These are phyloP conservation scores for Speoplatyrhinus poulsoni DNA, from an alignment of 2,113 vertebrate genomes.

Conservation along the genomic window DNA sequence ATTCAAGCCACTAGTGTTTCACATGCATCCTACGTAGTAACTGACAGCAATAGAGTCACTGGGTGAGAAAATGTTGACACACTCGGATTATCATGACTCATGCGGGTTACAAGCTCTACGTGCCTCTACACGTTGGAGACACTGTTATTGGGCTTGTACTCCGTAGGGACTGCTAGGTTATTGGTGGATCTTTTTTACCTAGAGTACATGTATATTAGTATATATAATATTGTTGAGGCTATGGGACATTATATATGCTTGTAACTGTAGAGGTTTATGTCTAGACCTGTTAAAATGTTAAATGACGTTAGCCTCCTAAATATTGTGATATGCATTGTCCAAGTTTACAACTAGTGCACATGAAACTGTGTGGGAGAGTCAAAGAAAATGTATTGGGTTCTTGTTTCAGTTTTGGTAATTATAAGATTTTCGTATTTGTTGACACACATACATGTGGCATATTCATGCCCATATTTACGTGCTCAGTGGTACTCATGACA, in stretches of 20 bases:
- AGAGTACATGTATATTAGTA: slow-evolving; percentile 1
- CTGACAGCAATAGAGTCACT: slow-evolving; percentile 1
- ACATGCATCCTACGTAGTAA: slow-evolving; percentile 1
- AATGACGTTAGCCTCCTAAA: slow-evolving; percentile 3
- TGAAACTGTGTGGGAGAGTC: background rate
- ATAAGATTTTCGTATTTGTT: background rate
- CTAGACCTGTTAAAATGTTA: background rate
- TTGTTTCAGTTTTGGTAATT: background rate
- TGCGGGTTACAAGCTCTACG: slow-evolving; percentile 19
- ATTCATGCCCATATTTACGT: background rate
- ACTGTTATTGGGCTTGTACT: slow-evolving; percentile 14
- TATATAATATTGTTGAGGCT: slow-evolving; percentile 23
- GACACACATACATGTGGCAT: background rate
- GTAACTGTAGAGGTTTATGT: slow-evolving; percentile 37
- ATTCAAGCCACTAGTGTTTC: background rate
- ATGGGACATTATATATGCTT: slow-evolving; percentile 43
- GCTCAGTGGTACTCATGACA: slow-evolving; percentile 4
- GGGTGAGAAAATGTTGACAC: slow-evolving; percentile 45
- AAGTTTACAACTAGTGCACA: background rate
- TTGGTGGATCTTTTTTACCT: background rate
- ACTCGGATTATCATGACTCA: slow-evolving; percentile 40
- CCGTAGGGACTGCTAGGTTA: background rate
- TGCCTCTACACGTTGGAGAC: slow-evolving; percentile 23
- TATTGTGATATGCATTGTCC: background rate
- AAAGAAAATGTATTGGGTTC: slow-evolving; percentile 7